Percentiles rank a stretch among this genome's conserved stretches.
phyloP scores from a whole-genome alignment of 2,113 vertebrate genomes.

The Ploceus nigricollis region DNA sequence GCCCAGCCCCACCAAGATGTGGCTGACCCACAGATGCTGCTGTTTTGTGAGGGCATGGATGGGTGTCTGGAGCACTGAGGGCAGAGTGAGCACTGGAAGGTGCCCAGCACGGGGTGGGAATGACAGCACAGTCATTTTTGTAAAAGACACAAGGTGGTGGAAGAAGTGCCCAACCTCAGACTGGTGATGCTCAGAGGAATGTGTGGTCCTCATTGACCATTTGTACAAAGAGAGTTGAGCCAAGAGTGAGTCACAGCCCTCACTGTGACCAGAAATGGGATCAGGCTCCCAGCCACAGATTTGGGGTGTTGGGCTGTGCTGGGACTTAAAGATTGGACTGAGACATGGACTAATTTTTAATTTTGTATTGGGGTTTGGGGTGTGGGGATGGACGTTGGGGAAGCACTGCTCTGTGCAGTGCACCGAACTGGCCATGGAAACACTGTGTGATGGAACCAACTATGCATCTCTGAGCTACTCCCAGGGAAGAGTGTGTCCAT shows the following conservation, averaged over 20 bases:
- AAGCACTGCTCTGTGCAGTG: accelerated
- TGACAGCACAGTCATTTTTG: background rate
- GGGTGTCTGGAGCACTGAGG: background rate
- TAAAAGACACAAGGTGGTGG: background rate
- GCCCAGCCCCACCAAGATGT: background rate
- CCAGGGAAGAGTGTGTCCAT: background rate
- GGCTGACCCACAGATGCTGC: accelerated
- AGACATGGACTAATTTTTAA: background rate
- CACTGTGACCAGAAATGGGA: background rate
- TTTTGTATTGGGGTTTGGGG: background rate
- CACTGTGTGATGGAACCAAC: background rate
- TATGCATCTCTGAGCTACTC: background rate
- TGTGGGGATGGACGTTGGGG: accelerated
- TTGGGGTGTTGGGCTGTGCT: accelerated
- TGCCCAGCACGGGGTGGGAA: background rate
- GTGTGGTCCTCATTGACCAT: accelerated
- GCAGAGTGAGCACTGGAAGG: background rate
- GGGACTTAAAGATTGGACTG: background rate
- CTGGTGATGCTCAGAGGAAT: background rate
- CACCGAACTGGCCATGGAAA: background rate
- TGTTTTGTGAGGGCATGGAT: background rate
- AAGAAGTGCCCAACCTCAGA: background rate
- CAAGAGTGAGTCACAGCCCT: background rate
- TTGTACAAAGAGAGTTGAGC: background rate
- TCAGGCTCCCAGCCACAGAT: background rate